These are phyloP conservation scores for Dicrurus megarhynchus DNA, from an alignment of 2,113 vertebrate genomes.

Conservation along the genomic window DNA sequence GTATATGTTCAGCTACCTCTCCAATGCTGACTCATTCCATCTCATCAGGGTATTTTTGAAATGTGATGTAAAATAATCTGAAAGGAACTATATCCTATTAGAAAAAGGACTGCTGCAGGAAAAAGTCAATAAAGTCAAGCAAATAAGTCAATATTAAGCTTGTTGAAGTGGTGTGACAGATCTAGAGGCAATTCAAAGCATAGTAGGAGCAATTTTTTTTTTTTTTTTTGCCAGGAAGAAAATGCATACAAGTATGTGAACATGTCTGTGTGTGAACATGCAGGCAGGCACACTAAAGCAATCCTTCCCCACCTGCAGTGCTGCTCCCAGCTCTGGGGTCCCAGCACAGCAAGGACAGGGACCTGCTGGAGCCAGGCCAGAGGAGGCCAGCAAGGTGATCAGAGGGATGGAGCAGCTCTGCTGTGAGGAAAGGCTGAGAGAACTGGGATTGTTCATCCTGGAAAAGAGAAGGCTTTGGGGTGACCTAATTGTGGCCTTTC, in stretches of 20 bases:
- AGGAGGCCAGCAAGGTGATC: neutral
- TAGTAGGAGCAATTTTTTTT: neutral
- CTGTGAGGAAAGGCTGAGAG: neutral
- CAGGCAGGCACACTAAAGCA: neutral
- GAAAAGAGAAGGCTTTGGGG: fast-evolving
- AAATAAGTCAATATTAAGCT: neutral
- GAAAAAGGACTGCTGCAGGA: neutral
- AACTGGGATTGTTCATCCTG: fast-evolving
- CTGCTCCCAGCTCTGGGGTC: neutral
- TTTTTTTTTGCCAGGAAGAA: neutral
- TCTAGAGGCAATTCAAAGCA: neutral
- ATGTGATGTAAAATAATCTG: neutral
- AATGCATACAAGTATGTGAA: neutral
- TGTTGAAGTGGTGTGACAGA: neutral
- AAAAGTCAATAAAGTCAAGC: neutral
- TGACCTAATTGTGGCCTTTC: fast-evolving
- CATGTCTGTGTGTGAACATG: no score
- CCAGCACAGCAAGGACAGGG: neutral
- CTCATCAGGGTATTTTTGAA: neutral
- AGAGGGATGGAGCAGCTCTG: neutral
- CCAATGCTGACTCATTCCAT: neutral
- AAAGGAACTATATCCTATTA: neutral
- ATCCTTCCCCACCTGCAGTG: neutral
- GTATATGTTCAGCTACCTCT: neutral
- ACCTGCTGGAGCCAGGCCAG: neutral